Evolutionary conservation across 1,140 invertebrate species (phyloP).

Genomic region (Oscheius sp.): DNA sequence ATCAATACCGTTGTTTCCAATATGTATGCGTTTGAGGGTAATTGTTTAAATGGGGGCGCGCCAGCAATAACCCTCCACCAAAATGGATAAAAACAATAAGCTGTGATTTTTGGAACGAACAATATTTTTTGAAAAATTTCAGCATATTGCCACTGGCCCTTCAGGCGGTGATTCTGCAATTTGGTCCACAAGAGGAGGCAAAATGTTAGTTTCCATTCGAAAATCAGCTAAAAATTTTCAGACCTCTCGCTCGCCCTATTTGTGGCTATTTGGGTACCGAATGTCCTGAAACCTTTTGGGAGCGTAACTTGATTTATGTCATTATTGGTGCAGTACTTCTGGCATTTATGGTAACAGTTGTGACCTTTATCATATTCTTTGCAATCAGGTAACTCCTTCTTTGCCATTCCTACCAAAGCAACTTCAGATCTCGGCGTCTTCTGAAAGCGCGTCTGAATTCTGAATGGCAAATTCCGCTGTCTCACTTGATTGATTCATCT

Average conservation of each 20-base stretch:
- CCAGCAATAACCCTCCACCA: too few species aligned
- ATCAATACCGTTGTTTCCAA: too few species aligned
- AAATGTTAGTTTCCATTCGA: neutral
- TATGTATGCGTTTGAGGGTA: too few species aligned
- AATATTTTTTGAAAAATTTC: too few species aligned
- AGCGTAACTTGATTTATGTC: neutral
- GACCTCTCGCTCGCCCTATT: neutral
- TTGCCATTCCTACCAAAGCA: too few species aligned
- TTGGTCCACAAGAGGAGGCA: slow-evolving; percentile 23
- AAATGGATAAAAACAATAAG: too few species aligned
- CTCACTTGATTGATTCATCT: neutral
- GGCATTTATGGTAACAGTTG: neutral
- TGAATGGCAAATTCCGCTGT: neutral
- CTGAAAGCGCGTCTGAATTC: neutral
- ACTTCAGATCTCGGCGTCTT: neutral
- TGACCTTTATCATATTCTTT: too few species aligned
- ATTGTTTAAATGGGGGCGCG: too few species aligned
- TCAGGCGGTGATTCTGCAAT: neutral
- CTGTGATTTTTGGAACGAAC: too few species aligned
- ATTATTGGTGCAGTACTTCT: neutral
- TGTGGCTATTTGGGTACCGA: neutral
- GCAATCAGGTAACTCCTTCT: too few species aligned
- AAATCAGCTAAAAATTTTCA: neutral
- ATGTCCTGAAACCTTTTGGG: slow-evolving; percentile 15
- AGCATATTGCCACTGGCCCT: neutral